phyloP scores from a whole-genome alignment of 2,113 vertebrate genomes.

The Centropristis striata region DNA sequence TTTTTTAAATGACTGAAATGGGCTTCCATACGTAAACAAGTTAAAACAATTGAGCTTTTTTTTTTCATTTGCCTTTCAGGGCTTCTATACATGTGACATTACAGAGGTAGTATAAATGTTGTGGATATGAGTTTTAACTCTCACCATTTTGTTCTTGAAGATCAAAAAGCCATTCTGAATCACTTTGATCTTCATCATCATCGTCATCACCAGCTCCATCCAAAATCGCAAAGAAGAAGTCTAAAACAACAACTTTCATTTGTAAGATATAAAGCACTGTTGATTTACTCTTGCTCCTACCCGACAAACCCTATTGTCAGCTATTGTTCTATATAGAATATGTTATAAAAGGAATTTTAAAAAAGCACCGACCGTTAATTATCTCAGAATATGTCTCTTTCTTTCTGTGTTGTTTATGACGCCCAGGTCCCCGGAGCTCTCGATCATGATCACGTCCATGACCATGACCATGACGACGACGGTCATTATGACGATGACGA shows the following conservation, averaged over 20 bases:
- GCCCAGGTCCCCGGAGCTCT: neutral
- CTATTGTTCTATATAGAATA: neutral
- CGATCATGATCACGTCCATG: neutral
- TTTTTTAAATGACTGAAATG: too few species aligned
- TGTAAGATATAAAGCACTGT: neutral
- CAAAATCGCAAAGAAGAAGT: constrained; percentile 34
- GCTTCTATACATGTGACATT: neutral
- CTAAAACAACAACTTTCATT: constrained; percentile 39
- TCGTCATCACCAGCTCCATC: neutral
- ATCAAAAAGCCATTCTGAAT: constrained; percentile 75
- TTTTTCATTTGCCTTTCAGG: too few species aligned
- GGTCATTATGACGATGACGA: neutral
- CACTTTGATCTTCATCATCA: constrained; percentile 51
- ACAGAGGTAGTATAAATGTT: neutral
- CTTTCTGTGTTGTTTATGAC: neutral
- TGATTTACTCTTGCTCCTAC: neutral
- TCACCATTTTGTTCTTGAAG: constrained; percentile 70
- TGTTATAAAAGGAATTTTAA: neutral
- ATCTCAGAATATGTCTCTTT: constrained; percentile 22
- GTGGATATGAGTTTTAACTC: neutral
- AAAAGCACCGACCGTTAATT: constrained; percentile 55
- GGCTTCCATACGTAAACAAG: too few species aligned
- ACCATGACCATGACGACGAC: neutral
- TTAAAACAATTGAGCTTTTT: too few species aligned
- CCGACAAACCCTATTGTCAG: neutral